Percentiles rank a stretch among this genome's conserved stretches.
Conservation (phyloP, 1,140 invertebrate species). For the Pseudomyrmex gracilis region DNA sequence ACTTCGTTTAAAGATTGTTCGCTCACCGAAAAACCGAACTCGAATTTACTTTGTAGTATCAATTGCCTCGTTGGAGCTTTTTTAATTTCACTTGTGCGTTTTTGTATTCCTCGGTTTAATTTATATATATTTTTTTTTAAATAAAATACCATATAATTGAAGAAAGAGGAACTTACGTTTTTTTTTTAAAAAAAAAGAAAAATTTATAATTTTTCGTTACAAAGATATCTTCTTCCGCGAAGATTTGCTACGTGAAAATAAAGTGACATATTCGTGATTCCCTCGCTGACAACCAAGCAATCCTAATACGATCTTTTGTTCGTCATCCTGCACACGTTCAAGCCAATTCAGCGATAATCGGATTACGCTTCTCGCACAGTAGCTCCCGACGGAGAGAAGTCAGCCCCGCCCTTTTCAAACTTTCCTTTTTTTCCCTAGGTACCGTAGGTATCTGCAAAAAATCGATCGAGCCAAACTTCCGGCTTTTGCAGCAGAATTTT, state of each 20-base stretch:
- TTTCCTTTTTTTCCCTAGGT: neutral
- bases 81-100: no score
- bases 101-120: no score
- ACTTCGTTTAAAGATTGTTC: conserved; percentile 3
- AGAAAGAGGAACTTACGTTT: no score
- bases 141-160: no score
- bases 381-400: neutral
- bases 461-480: conserved; percentile 35
- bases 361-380: conserved; percentile 23
- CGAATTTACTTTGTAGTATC: conserved; percentile 19
- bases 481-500: conserved; percentile 28
- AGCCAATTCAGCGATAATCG: conserved; percentile 35
- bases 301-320: conserved; percentile 19
- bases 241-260: neutral
- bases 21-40: neutral
- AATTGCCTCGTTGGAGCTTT: neutral
- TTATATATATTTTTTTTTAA: no score
- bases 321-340: conserved; percentile 24
- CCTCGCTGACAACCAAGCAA: conserved; percentile 1
- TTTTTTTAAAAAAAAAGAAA: neutral
- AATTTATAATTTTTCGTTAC: neutral
- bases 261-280: neutral
- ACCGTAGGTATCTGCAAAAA: conserved; percentile 1
- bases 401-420: conserved; percentile 7
- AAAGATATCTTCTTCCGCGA: neutral